These are phyloP conservation scores for Lepidochrysops patricia DNA, from an alignment of 2,888 invertebrate species.

Conservation along the genomic window DNA sequence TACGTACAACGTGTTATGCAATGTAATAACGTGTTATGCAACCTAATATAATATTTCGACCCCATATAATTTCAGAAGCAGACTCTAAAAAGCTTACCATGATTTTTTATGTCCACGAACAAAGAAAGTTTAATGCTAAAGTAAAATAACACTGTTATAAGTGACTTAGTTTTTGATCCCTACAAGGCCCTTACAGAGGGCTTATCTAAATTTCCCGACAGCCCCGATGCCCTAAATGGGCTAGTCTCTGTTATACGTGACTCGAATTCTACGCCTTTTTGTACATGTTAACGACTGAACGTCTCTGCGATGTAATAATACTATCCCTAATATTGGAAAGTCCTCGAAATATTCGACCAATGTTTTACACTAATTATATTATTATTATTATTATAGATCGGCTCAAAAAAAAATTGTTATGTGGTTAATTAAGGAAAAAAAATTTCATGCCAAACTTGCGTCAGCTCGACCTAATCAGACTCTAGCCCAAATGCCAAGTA, in stretches of 20 bases:
- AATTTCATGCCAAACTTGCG: too few relatives aligned
- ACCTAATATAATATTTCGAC: neutral
- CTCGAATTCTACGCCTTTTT: neutral
- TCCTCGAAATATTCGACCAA: neutral
- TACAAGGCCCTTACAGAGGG: neutral
- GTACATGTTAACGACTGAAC: neutral
- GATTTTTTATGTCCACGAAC: neutral
- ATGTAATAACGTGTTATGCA: too few relatives aligned
- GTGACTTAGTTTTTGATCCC: neutral
- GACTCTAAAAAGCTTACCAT: neutral
- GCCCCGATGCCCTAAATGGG: constrained; percentile 5
- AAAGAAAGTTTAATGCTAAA: neutral
- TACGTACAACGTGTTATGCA: too few relatives aligned
- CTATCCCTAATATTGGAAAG: neutral
- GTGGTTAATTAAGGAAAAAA: too few relatives aligned
- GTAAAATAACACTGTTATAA: constrained; percentile 5
- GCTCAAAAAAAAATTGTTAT: too few relatives aligned
- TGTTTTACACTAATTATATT: neutral
- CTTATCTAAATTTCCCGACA: neutral
- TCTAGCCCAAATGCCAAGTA: too few relatives aligned
- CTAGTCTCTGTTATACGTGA: neutral
- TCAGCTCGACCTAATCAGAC: too few relatives aligned
- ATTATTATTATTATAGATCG: too few relatives aligned
- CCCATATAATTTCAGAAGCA: neutral
- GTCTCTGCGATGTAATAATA: neutral